Evolutionary conservation across 53 echinoderm and acorn worm species (phyloP), one percentile per base, ranked within the genome.

Genomic region (Luidia sarsii): DNA sequence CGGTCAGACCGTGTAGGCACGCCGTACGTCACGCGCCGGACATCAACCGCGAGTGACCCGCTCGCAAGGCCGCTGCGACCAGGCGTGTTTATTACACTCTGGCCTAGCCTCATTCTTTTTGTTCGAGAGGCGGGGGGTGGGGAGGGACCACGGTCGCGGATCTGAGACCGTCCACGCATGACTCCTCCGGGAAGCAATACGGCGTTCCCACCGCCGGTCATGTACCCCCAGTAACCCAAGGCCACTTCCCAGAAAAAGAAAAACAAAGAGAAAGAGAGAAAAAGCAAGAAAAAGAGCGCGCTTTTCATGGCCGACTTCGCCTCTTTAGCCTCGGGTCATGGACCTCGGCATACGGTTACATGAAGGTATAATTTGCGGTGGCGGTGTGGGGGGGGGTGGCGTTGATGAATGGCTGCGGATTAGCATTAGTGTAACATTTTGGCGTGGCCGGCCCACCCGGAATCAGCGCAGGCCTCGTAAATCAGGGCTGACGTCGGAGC

Each of bases 321-420:
- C 60, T 48, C 37, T 46, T 74, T 57, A 30, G 29, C 77, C 60
- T 33, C 32, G 33, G 77, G 77, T 48, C 77, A 77, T 19, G 48
- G 24, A 36, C 39, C 43, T 8, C 38, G 61, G 60, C 19, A 59
- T 19, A 23, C 77, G 32, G 77, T 77, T 77, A 77, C 77, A 77
- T 77, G 46, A 77, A 77, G 61, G 59, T 62, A 61, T 77, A 77
- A 77, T 60, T 77, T 77, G 77, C 77, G 77, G 77, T 77, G 32
- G 73, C 23, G 6, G 10, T 68, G 16, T 64, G 32, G n/a, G n/a
- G n/a, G n/a, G n/a, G n/a, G n/a, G n/a, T n/a, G n/a, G 39, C 74
- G 41, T n/a, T 77, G n/a, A 77, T 77, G 48, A 48, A 74, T 74
- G 19, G 20, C 10, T 55, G 39, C 74, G 41, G 57, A 57, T 72